Conservation (phyloP, 2,888 invertebrate species). For the Polylopha cassiicola region DNA sequence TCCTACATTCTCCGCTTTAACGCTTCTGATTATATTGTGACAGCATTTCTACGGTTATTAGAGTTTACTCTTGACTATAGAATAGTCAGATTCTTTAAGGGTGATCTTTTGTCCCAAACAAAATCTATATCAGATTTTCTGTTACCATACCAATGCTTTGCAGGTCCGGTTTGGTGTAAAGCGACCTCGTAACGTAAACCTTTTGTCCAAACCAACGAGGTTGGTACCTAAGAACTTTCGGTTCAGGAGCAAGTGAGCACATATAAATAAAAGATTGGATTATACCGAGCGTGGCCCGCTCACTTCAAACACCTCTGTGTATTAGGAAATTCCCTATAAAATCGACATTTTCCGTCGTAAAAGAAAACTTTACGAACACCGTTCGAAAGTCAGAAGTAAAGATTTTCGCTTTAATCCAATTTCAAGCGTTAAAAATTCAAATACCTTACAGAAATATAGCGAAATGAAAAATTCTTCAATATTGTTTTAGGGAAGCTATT, state of each 20-base stretch:
- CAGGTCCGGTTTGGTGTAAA: no score
- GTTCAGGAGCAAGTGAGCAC: conserved; percentile 24
- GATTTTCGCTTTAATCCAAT: conserved; percentile 15
- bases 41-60: no score
- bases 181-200: conserved; percentile 8
- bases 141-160: no score
- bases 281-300: conserved; percentile 28
- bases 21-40: no score
- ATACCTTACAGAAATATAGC: no score
- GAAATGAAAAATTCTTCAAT: no score
- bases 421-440: neutral
- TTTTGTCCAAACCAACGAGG: conserved; percentile 12
- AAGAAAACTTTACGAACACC: conserved; percentile 28
- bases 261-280: conserved; percentile 45
- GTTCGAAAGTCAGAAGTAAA: conserved; percentile 18
- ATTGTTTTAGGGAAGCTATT: no score
- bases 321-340: conserved; percentile 33
- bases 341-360: conserved; percentile 28
- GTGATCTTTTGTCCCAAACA: no score
- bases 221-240: neutral
- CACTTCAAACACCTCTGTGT: conserved; percentile 28
- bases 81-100: no score
- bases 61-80: no score
- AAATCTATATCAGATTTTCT: no score
- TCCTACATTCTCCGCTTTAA: no score